Conservation (phyloP, 1,140 invertebrate genomes). For the Zaprionus ornatus region DNA sequence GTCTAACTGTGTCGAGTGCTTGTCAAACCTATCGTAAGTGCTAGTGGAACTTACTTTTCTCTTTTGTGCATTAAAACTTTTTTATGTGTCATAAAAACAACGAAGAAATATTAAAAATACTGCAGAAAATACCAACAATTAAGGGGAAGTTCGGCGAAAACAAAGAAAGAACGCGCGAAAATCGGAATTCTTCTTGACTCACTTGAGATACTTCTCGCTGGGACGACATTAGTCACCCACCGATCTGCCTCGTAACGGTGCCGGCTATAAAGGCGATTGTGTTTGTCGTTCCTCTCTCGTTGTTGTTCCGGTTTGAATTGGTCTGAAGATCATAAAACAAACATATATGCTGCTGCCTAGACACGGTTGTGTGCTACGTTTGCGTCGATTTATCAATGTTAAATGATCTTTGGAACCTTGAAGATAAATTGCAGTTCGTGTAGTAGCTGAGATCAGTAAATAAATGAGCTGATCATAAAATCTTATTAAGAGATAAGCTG, state of each 20-base stretch:
- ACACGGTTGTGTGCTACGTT: too few species aligned
- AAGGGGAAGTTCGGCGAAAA: neutral
- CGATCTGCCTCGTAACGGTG: constrained; percentile 46
- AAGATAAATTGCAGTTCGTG: neutral
- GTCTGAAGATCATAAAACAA: neutral
- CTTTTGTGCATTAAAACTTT: neutral
- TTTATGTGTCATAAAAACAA: constrained; percentile 9
- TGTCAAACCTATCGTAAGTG: constrained; percentile 43
- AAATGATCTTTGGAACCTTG: neutral
- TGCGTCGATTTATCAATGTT: neutral
- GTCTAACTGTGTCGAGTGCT: constrained; percentile 40
- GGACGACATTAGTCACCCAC: too few species aligned
- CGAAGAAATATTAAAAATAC: constrained; percentile 1
- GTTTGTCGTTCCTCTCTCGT: neutral
- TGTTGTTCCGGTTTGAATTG: constrained; percentile 11
- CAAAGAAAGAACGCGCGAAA: neutral
- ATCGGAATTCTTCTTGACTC: constrained; percentile 9
- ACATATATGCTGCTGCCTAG: neutral
- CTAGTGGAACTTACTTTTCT: neutral
- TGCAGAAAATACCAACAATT: constrained; percentile 36
- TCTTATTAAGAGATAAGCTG: neutral
- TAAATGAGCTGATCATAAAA: neutral
- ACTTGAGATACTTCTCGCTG: constrained; percentile 27
- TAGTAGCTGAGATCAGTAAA: neutral
- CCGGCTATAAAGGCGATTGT: constrained; percentile 32